A percentile compares a stretch with the other conserved stretches of the same genome.
These are phyloP conservation scores for Acleris holmiana DNA, from an alignment of 2,888 invertebrate species.

Conservation along the genomic window DNA sequence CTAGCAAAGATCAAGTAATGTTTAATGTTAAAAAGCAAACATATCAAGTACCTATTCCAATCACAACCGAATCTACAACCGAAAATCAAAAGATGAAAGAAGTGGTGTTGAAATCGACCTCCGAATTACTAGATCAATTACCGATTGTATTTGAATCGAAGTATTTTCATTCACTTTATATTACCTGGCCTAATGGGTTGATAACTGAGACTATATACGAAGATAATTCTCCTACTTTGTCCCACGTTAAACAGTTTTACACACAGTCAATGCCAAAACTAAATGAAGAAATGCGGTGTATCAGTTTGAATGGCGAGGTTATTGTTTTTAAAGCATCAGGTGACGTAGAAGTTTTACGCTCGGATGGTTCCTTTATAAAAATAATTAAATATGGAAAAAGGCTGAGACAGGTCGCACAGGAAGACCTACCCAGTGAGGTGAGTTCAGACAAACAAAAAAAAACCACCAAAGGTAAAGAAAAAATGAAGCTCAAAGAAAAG, in stretches of 20 bases:
- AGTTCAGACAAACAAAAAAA: slow-evolving; percentile 62
- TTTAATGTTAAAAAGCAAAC: slow-evolving; percentile 67
- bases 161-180: slow-evolving; percentile 60
- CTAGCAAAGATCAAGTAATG: slow-evolving; percentile 62
- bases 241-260: slow-evolving; percentile 72
- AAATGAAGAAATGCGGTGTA: slow-evolving; percentile 70
- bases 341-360: slow-evolving; percentile 61
- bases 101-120: slow-evolving; percentile 38
- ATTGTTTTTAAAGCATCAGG: slow-evolving; percentile 65
- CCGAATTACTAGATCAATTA: slow-evolving; percentile 40
- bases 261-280: slow-evolving; percentile 43
- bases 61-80: slow-evolving; percentile 38
- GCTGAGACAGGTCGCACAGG: slow-evolving; percentile 35
- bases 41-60: slow-evolving; percentile 48
- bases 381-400: slow-evolving; percentile 62
- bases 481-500: slow-evolving; percentile 55
- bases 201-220: slow-evolving; percentile 70
- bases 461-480: slow-evolving; percentile 46
- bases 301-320: slow-evolving; percentile 73
- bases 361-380: slow-evolving; percentile 65
- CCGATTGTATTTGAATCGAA: slow-evolving; percentile 49
- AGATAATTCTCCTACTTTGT: slow-evolving; percentile 59
- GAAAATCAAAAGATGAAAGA: slow-evolving; percentile 49
- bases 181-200: slow-evolving; percentile 77
- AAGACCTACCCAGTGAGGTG: slow-evolving; percentile 6